Percentiles rank a stretch among this genome's conserved stretches.
phyloP scores from a whole-genome alignment of 2,113 vertebrate species.

The Pterocles orientalis region DNA sequence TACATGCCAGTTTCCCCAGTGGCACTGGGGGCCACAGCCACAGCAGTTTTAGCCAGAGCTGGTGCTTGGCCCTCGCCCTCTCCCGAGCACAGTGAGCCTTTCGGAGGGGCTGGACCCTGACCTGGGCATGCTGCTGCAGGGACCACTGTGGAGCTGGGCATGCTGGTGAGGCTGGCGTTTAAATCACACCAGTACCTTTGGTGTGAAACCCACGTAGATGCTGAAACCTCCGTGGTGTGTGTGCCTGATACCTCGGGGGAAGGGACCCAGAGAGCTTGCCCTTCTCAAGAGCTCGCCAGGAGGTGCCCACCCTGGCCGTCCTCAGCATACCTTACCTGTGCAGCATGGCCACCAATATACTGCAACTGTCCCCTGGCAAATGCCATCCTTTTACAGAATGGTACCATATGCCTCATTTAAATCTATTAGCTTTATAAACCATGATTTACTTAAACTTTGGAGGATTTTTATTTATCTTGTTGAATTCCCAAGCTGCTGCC shows the following conservation, averaged over 20 bases:
- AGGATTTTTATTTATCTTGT: conserved; percentile 70
- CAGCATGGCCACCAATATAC: neutral
- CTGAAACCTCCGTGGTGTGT: fast-evolving
- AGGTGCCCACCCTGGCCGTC: neutral
- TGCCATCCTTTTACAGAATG: neutral
- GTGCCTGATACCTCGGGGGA: neutral
- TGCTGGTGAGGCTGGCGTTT: neutral
- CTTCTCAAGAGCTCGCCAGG: neutral
- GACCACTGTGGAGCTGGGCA: neutral
- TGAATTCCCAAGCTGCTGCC: conserved; percentile 53
- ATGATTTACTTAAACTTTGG: conserved; percentile 75
- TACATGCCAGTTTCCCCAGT: neutral
- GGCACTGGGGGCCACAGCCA: neutral
- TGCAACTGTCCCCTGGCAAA: neutral
- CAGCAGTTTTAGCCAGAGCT: neutral
- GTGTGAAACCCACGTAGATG: neutral
- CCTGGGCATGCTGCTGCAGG: neutral
- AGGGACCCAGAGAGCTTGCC: neutral
- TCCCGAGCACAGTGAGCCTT: neutral
- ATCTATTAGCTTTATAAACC: conserved; percentile 28
- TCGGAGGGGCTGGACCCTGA: neutral
- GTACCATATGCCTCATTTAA: neutral
- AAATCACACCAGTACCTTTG: neutral
- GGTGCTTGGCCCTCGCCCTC: neutral
- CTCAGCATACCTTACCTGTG: neutral